phyloP scores from a whole-genome alignment of 2,113 vertebrate species.

The Oenanthe oenanthe region DNA sequence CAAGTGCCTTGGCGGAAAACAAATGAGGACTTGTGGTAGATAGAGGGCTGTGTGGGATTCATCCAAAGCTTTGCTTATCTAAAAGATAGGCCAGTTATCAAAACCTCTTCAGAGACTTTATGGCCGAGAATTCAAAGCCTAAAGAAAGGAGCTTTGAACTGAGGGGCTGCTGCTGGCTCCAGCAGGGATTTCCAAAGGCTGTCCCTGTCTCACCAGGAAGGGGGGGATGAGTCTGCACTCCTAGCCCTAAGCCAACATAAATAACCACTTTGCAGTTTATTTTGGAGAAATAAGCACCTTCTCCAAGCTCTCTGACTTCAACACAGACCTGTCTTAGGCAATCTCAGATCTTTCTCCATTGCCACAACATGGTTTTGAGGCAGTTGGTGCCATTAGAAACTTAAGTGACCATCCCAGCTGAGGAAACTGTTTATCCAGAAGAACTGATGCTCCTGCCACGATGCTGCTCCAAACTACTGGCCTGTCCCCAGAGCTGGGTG shows the following conservation, averaged over 20 bases:
- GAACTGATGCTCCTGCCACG: neutral
- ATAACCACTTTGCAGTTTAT: neutral
- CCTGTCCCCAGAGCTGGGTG: neutral
- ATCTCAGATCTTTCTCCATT: neutral
- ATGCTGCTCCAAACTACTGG: neutral
- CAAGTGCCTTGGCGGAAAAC: constrained; percentile 45
- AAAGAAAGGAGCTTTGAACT: constrained; percentile 63
- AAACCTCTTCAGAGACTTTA: constrained; percentile 60
- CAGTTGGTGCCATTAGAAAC: neutral
- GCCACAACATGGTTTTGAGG: neutral
- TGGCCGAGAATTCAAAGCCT: constrained; percentile 44
- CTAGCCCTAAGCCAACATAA: neutral
- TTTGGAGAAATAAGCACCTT: neutral
- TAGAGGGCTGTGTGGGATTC: constrained; percentile 47
- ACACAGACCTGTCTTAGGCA: neutral
- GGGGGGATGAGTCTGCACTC: neutral
- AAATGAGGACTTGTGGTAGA: constrained; percentile 58
- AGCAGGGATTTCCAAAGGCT: constrained; percentile 41
- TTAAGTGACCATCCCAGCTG: neutral
- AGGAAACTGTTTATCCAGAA: neutral
- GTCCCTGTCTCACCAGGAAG: neutral
- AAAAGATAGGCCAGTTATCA: constrained; percentile 60
- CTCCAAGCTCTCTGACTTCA: neutral
- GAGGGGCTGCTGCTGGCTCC: constrained; percentile 39
- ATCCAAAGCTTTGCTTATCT: constrained; percentile 65